Base-by-base conservation (phyloP, 2,113 vertebrate species). In the Microcebus ravelobensis region DNA sequence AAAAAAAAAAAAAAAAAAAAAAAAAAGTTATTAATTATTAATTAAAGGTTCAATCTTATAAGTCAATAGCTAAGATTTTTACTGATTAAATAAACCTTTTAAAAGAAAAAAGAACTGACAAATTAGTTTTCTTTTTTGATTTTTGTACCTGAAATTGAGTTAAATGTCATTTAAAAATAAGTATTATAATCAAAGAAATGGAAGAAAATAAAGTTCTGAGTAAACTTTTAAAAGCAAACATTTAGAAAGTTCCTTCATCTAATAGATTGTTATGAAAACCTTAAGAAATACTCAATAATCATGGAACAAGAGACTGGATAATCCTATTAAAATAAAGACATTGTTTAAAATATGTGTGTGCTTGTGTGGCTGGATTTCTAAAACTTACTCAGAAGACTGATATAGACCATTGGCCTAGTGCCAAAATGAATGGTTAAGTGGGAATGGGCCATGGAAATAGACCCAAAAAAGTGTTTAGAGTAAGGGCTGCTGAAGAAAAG, bases 101-200 rank as follows among this genome's bases (percentile, higher is more conserved):
- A 80, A 73, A 79, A 76, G 31, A 68, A 14, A 74, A 83, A 59
- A 59, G 5, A 59, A 82, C 36, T 25, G 15, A 87, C 21, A 74
- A 94, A 92, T 63, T 82, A 86, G 23, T 50, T 81, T 31, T 94
- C 27, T 50, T 81, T 31, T 92, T 84, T 91, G 8, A 57, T 17
- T 92, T 91, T 39, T 86, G 17, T 29, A 87, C 21, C 57, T 74
- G 76, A 94, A 96, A 86, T 45, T n/a, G 94, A 59, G 15, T 76
- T 87, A 87, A 83, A 90, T 55, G 11, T 93, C 76, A 97, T 63
- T 87, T 96, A 68, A 92, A 92, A 91, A 92, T 84, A 5, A 67
- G 31, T 8, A 81, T 90, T 87, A 88, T 52, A 93, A 88, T 84
- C 48, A 87, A 87, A 94, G 25, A 80, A 95, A 88, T 23, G 2